phyloP scores from a whole-genome alignment of 2,797 vertebrate species.

The Mormyrops boulengeri region DNA sequence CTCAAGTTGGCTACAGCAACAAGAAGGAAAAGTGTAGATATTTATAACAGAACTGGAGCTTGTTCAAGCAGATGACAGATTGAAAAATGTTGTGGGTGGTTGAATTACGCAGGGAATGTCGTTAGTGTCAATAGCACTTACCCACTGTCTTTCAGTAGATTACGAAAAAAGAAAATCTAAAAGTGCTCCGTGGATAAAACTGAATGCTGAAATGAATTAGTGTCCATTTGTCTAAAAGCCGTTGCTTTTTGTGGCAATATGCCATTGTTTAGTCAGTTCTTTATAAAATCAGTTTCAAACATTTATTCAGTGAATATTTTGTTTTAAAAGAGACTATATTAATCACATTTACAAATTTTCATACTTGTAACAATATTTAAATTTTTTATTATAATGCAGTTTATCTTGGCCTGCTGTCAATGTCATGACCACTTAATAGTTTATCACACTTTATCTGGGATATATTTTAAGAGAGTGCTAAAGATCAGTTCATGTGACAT shows the following conservation, averaged over 20 bases:
- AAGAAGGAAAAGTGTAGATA: slow-evolving; percentile 44
- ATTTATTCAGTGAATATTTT: background rate
- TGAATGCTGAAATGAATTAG: background rate
- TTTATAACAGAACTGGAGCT: slow-evolving; percentile 60
- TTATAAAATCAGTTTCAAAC: background rate
- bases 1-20: slow-evolving; percentile 22
- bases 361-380: background rate
- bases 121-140: slow-evolving; percentile 52
- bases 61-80: slow-evolving; percentile 60
- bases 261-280: background rate
- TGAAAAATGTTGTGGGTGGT: slow-evolving; percentile 57
- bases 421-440: background rate
- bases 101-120: slow-evolving; percentile 53
- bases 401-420: background rate
- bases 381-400: background rate
- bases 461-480: background rate
- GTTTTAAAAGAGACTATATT: background rate
- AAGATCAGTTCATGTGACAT: background rate
- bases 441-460: background rate
- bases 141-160: slow-evolving; percentile 41
- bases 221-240: slow-evolving; percentile 3
- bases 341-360: background rate
- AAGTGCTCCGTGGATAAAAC: slow-evolving; percentile 25
- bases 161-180: slow-evolving; percentile 34
- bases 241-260: background rate